Conservation (phyloP, 30 jellyfish, hydroid and myxozoan species). For the Aurelia aurita complex sp. Pacific region DNA sequence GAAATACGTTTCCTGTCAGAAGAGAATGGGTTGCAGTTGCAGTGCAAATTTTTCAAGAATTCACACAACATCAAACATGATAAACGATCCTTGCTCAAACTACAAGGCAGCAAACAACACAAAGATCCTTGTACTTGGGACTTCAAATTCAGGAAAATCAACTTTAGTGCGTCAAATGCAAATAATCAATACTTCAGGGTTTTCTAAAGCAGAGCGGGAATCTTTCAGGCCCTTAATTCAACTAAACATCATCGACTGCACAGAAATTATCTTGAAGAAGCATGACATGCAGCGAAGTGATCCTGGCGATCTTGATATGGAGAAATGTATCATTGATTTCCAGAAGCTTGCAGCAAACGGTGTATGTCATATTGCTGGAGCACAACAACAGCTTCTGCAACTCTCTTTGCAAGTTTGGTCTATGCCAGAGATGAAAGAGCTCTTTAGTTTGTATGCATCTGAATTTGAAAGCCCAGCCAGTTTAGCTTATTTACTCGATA, state of each 20-base stretch:
- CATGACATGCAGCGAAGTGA: neutral
- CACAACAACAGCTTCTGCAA: conserved; percentile 3
- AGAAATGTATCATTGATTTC: conserved; percentile 12
- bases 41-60: neutral
- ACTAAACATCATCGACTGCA: conserved; percentile 31
- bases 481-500: conserved; percentile 19
- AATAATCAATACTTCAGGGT: conserved; percentile 50
- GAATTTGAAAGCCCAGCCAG: conserved; percentile 43
- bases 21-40: conserved; percentile 3
- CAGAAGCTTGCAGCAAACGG: conserved; percentile 5
- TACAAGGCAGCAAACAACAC: conserved; percentile 8
- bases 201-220: conserved; percentile 51
- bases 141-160: conserved; percentile 75
- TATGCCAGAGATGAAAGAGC: neutral
- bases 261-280: neutral
- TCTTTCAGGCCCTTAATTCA: conserved; percentile 18
- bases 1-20: too few species aligned
- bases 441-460: neutral
- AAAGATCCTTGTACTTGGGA: conserved; percentile 59
- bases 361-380: neutral
- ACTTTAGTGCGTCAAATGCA: conserved; percentile 68
- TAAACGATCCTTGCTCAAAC: neutral
- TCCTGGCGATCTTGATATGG: neutral
- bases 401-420: conserved; percentile 30
- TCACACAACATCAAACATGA: conserved; percentile 9